A percentile compares a stretch with the other conserved stretches of the same genome.
Evolutionary conservation across 2,113 vertebrate species (phyloP).

Genomic region (Acanthochromis polyacanthus): DNA sequence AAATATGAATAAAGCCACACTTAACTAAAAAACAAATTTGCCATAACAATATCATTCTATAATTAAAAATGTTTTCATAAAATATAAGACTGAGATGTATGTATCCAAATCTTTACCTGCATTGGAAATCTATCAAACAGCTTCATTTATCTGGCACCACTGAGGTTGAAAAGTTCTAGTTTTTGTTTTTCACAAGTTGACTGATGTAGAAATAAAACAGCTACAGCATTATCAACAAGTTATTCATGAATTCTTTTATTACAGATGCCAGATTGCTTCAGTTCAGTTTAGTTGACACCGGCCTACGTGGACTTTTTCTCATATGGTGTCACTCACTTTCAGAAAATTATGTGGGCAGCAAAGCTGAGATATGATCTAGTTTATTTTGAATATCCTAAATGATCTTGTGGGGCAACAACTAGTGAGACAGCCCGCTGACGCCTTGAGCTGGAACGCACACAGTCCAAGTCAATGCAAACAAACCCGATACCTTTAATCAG

Average conservation of each 20-base stretch:
- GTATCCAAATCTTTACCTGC: too few species aligned
- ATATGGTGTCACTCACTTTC: background rate
- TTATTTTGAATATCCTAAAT: conserved; percentile 1
- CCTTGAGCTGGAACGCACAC: conserved; percentile 1
- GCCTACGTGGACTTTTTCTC: background rate
- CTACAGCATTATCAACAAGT: too few species aligned
- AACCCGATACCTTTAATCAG: conserved; percentile 61
- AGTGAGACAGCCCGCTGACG: background rate
- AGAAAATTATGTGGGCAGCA: background rate
- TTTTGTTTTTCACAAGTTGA: background rate
- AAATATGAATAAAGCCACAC: background rate
- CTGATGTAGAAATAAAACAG: background rate
- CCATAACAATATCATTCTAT: too few species aligned
- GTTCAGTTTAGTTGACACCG: background rate
- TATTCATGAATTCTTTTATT: too few species aligned
- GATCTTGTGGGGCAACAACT: background rate
- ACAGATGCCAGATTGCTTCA: background rate
- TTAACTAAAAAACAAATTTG: background rate
- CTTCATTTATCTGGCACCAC: too few species aligned
- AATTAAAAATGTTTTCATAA: too few species aligned
- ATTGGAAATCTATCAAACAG: too few species aligned
- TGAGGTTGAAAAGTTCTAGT: too few species aligned
- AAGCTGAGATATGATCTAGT: background rate
- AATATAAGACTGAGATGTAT: too few species aligned
- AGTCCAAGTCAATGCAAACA: conserved; percentile 42